Percentiles rank a stretch among this genome's conserved stretches.
Evolutionary conservation across 2,888 invertebrate genomes (phyloP).

Genomic region (Papilio gigon): DNA sequence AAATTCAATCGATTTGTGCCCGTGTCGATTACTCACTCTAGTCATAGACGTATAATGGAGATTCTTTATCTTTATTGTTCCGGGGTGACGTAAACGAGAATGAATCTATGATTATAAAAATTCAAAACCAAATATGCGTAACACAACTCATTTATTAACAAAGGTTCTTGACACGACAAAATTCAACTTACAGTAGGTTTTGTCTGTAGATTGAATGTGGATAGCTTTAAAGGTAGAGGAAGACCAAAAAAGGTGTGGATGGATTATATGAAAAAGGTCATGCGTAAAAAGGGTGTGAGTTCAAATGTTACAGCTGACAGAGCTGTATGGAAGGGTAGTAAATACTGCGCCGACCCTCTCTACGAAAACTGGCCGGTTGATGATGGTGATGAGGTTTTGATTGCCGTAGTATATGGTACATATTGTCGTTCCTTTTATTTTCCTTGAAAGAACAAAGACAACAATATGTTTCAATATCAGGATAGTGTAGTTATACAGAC

Average conservation of each 20-base stretch:
- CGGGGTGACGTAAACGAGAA: slow-evolving; percentile 50
- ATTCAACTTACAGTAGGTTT: slow-evolving; percentile 1
- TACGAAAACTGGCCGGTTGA: no score
- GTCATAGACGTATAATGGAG: slow-evolving; percentile 54
- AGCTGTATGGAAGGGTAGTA: no score
- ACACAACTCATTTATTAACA: slow-evolving; percentile 47
- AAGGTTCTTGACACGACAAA: slow-evolving; percentile 46
- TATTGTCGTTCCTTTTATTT: no score
- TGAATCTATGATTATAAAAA: slow-evolving; percentile 51
- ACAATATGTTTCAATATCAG: not conserved
- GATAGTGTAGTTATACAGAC: slow-evolving; percentile 19
- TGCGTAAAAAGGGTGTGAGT: no score
- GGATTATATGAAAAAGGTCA: no score
- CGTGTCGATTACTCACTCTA: slow-evolving; percentile 51
- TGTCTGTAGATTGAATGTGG: not conserved
- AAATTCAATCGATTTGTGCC: slow-evolving; percentile 49
- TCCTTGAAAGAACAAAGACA: not conserved
- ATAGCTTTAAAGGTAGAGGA: no score
- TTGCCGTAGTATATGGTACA: no score
- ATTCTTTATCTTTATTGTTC: slow-evolving; percentile 57
- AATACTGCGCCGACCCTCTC: no score
- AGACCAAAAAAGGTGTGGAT: no score
- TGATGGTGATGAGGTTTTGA: no score
- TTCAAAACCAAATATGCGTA: slow-evolving; percentile 46
- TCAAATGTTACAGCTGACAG: no score